phyloP scores from a whole-genome alignment of 1,140 invertebrate species.

The Ceratosolen fusciceps region DNA sequence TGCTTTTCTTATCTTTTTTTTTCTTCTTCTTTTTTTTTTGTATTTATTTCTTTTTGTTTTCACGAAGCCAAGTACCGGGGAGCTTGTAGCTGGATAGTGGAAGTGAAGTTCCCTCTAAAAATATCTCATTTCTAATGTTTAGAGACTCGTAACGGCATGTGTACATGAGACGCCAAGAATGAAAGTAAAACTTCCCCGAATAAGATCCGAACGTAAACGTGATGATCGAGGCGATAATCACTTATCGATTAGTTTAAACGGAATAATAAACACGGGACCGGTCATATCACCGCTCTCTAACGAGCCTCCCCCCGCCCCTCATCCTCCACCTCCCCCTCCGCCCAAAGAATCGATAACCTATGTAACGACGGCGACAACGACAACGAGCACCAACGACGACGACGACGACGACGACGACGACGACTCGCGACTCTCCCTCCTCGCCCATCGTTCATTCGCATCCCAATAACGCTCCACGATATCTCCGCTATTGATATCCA shows the following conservation, averaged over 20 bases:
- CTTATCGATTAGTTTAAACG: slow-evolving; percentile 18
- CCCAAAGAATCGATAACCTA: slow-evolving; percentile 8
- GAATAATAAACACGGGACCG: slow-evolving; percentile 30
- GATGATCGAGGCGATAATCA: slow-evolving; percentile 37
- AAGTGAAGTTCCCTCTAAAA: slow-evolving; percentile 7
- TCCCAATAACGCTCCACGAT: no score
- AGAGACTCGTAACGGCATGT: slow-evolving; percentile 10
- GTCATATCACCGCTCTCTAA: background rate
- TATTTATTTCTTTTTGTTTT: background rate
- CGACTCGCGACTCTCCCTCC: no score
- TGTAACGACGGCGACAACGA: no score
- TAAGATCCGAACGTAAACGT: slow-evolving; percentile 30
- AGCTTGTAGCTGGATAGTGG: background rate
- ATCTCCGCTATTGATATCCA: no score
- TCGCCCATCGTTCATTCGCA: no score
- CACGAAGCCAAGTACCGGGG: background rate
- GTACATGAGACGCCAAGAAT: slow-evolving; percentile 22
- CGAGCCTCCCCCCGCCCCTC: no score
- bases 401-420: no score
- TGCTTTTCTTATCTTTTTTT: no score
- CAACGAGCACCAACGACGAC: no score
- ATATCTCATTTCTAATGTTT: slow-evolving; percentile 7
- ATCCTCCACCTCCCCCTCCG: no score
- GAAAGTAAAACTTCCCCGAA: slow-evolving; percentile 39
- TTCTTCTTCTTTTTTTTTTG: no score